phyloP scores from a whole-genome alignment of 2,797 vertebrate genomes.

The Myotis pilosus region DNA sequence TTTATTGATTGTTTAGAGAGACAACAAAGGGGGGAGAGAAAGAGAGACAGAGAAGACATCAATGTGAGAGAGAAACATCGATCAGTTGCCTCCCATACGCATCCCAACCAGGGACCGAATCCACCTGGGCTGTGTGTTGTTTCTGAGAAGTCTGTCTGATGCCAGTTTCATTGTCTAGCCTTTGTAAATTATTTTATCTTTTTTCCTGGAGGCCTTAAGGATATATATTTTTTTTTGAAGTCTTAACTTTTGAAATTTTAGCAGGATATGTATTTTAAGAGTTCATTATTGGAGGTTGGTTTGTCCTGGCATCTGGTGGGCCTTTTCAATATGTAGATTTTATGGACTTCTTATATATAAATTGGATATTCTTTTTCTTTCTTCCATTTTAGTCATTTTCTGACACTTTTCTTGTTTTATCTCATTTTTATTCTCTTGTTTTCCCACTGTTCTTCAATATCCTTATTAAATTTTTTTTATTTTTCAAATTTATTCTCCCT shows the following conservation, averaged over 20 bases:
- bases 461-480: not conserved
- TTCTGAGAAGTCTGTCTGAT: not conserved
- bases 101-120: too few relatives aligned
- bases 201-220: not conserved
- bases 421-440: not conserved
- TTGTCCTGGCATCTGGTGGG: not conserved
- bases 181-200: constrained; percentile 6
- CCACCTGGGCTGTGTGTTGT: not conserved
- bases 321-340: not conserved
- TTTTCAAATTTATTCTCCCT: not conserved
- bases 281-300: not conserved
- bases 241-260: not conserved
- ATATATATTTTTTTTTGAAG: not conserved
- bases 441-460: not conserved
- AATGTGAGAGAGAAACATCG: too few relatives aligned
- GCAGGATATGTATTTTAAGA: not conserved
- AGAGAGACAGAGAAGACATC: too few relatives aligned
- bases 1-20: too few relatives aligned
- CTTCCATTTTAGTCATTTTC: not conserved
- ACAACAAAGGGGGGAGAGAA: too few relatives aligned
- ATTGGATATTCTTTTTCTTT: not conserved
- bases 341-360: not conserved
- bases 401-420: not conserved
- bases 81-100: too few relatives aligned
- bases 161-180: not conserved